These are phyloP conservation scores for Euthynnus affinis DNA, from an alignment of 2,797 vertebrate species.

Conservation along the genomic window DNA sequence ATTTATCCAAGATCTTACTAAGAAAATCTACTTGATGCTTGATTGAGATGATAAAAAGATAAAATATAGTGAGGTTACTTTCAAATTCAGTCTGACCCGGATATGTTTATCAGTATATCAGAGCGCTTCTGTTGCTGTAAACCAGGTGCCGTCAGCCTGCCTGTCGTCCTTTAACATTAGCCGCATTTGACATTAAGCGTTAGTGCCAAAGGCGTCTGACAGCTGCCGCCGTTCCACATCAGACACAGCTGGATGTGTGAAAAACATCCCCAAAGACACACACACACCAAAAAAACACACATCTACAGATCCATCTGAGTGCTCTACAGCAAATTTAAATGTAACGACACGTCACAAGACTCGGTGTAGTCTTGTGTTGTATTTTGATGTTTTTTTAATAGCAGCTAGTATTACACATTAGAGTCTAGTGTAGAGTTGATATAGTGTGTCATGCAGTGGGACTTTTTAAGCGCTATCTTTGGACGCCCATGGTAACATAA, in stretches of 20 bases:
- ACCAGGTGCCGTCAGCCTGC: constrained; percentile 16
- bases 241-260: constrained; percentile 34
- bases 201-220: constrained; percentile 15
- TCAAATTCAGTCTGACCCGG: background rate
- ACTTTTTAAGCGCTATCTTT: constrained; percentile 3
- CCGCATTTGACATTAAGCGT: background rate
- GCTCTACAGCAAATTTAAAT: background rate
- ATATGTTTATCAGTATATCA: background rate
- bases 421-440: background rate
- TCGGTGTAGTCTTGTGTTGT: background rate
- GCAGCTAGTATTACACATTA: no score
- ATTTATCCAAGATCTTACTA: background rate
- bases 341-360: background rate
- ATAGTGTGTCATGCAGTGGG: background rate
- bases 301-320: background rate
- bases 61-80: background rate
- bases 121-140: background rate
- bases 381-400: background rate
- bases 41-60: background rate
- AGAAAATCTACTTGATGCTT: background rate
- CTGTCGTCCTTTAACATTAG: background rate
- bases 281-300: background rate
- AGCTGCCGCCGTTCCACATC: constrained; percentile 43
- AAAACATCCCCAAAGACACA: background rate
- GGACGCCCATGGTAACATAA: background rate